A percentile compares a stretch with the other conserved stretches of the same genome.
Conservation (phyloP, 35 echinoderm and acorn worm genomes). For the Lytechinus variegatus region DNA sequence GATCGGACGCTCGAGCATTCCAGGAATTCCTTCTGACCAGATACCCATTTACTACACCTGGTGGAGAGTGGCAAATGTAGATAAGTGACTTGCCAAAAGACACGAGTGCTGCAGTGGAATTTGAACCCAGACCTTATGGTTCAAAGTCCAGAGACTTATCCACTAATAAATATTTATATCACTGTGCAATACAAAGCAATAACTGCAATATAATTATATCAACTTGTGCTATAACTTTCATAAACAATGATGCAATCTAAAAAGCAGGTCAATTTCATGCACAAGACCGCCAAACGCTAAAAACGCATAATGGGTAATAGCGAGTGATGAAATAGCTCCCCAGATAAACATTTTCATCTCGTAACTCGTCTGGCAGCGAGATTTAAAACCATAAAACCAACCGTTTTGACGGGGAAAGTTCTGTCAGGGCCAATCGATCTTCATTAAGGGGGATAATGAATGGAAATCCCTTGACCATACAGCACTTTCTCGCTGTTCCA, state of each 20-base stretch:
- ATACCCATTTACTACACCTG: too few species aligned
- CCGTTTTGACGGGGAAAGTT: background rate
- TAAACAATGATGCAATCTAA: background rate
- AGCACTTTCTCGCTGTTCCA: background rate
- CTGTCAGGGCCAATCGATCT: background rate
- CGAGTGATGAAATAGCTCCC: background rate
- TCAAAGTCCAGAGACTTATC: too few species aligned
- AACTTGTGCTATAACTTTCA: background rate
- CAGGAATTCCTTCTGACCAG: too few species aligned
- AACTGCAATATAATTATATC: background rate
- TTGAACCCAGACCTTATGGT: too few species aligned
- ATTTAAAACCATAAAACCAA: background rate
- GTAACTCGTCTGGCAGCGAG: background rate
- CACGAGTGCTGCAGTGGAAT: too few species aligned
- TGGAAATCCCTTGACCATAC: background rate
- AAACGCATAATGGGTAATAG: background rate
- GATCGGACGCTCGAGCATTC: too few species aligned
- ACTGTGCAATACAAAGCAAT: background rate
- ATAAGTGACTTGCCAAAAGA: too few species aligned
- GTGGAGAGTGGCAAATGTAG: too few species aligned
- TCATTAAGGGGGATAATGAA: background rate
- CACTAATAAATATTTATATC: background rate
- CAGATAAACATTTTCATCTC: conserved; percentile 4
- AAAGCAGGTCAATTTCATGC: background rate
- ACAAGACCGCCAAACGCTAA: background rate